Base-by-base conservation (phyloP, 2,113 vertebrate species). In the Urocynchramus pylzowi region DNA sequence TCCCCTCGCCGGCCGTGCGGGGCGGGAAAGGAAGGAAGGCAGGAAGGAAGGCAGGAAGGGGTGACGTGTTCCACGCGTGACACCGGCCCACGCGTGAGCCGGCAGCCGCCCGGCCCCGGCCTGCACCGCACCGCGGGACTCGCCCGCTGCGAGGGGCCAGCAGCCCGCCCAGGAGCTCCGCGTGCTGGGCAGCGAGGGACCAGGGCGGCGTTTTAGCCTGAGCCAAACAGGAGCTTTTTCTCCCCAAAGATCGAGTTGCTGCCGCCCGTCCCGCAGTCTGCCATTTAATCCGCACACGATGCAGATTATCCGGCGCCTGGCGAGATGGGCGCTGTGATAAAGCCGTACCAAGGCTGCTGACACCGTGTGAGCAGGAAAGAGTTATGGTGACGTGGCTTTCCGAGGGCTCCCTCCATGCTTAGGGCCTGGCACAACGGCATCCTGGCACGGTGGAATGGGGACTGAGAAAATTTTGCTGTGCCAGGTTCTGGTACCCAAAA, bases 361-460 rank as follows among this genome's bases (percentile, higher is more conserved):
- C 49, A 19, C 12, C 5, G 10, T 21, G 76, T 12, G 20, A 50
- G 75, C 45, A 41, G 67, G 20, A 16, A 15, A 3, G 93, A 21
- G 28, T 35, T 61, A 0, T 2, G 84, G 73, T 96, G 96, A 96
- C 96, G 96, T 96, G 94, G 96, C 96, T 71, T 73, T 96, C 44
- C 59, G 0, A 76, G 77, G 28, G 44, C 39, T 91, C 61, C 70
- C 27, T 68, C 19, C 91, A 4, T 6, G 16, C 5, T 0, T 1
- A 9, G 3, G 23, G 93, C 70, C 53, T n/a, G 93, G 78, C 59
- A 26, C 21, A 5, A 2, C 2, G 8, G 60, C n/a, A 65, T 54
- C 41, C 63, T 56, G 79, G 42, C 64, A 37, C 35, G 12, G 9
- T 27, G 64, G 22, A 31, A 10, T 14, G 21, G 27, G 35, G 7